These are phyloP conservation scores for Sarcophaga peregrina DNA, from an alignment of 1,140 invertebrate species.

Conservation along the genomic window DNA sequence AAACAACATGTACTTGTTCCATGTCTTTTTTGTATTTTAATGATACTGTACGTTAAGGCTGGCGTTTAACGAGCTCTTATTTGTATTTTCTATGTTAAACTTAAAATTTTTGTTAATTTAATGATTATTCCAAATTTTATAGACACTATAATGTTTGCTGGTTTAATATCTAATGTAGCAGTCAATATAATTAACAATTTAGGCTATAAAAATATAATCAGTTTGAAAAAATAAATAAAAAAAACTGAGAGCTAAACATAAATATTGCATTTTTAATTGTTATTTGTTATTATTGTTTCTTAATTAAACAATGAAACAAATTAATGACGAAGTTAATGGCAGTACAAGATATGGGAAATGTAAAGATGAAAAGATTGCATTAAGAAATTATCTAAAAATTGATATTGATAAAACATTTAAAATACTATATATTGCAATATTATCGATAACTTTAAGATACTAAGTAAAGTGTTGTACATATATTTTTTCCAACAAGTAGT, in stretches of 20 bases:
- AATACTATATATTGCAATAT: too few species aligned
- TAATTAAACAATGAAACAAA: too few species aligned
- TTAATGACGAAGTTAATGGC: too few species aligned
- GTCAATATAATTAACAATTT: neutral
- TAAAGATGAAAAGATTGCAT: too few species aligned
- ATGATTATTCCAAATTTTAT: neutral
- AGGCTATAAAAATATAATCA: neutral
- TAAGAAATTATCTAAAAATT: too few species aligned
- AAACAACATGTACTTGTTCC: neutral
- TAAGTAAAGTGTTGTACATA: too few species aligned
- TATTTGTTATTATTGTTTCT: too few species aligned
- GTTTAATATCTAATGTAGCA: neutral
- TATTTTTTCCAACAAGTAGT: neutral
- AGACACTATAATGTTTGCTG: neutral
- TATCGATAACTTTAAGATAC: too few species aligned
- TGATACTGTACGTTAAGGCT: conserved; percentile 19
- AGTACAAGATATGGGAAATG: too few species aligned
- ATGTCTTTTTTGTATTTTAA: neutral
- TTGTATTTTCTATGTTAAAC: neutral
- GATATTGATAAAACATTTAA: too few species aligned
- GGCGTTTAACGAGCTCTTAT: neutral
- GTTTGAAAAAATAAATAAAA: neutral
- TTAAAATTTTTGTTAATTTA: neutral
- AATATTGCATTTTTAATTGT: too few species aligned
- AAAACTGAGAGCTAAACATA: neutral